Conservation (phyloP, 2,797 vertebrate genomes). For the Callimico goeldii region DNA sequence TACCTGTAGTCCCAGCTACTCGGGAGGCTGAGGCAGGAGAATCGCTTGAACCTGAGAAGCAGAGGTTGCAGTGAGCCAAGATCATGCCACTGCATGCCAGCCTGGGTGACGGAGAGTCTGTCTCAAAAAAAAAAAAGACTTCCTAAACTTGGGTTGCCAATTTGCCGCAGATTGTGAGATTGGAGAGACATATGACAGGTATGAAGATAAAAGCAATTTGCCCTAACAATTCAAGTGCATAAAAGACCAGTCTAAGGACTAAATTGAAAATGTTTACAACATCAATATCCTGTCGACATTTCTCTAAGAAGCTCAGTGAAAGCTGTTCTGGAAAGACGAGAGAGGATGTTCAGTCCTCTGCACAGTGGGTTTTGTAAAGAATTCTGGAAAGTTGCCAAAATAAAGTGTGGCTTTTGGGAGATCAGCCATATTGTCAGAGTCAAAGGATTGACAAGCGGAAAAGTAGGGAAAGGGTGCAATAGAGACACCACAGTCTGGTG, state of each 20-base stretch:
- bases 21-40: too few species aligned
- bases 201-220: conserved; percentile 60
- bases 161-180: conserved; percentile 58
- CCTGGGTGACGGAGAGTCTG: neutral
- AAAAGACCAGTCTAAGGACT: conserved; percentile 58
- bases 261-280: conserved; percentile 55
- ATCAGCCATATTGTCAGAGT: neutral
- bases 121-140: neutral
- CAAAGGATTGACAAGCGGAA: neutral
- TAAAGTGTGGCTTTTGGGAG: conserved; percentile 26
- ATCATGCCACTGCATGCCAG: neutral
- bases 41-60: too few species aligned
- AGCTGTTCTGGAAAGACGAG: conserved; percentile 36
- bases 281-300: conserved; percentile 61
- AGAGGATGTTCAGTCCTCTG: conserved; percentile 33
- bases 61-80: neutral
- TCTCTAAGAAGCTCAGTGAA: conserved; percentile 53
- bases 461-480: neutral
- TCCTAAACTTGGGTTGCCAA: conserved; percentile 57
- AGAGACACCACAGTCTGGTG: neutral
- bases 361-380: conserved; percentile 52
- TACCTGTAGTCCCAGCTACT: too few species aligned
- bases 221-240: conserved; percentile 57
- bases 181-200: conserved; percentile 40
- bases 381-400: conserved; percentile 61